phyloP scores from a whole-genome alignment of 2,888 invertebrate genomes.

The Dexiosoma caninum region DNA sequence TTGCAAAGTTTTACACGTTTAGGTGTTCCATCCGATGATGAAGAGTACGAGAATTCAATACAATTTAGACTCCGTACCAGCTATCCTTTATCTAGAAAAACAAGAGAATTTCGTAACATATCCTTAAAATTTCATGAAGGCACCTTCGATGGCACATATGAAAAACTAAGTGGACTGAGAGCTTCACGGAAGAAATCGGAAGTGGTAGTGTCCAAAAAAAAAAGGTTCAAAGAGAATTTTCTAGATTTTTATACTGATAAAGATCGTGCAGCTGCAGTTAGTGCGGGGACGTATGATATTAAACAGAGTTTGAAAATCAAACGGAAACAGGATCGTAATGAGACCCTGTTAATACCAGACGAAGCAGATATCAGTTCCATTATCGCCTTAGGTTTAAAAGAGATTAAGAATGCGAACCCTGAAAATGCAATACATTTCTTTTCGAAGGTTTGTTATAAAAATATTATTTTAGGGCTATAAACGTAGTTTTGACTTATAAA shows the following conservation, averaged over 20 bases:
- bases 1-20: conserved; percentile 88
- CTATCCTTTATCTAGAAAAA: neutral
- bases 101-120: conserved; percentile 61
- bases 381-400: conserved; percentile 86
- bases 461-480: neutral
- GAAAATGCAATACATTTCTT: conserved; percentile 86
- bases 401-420: conserved; percentile 86
- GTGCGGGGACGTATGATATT: conserved; percentile 87
- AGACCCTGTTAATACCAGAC: conserved; percentile 85
- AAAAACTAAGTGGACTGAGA: conserved; percentile 53
- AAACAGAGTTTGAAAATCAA: conserved; percentile 90
- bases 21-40: conserved; percentile 80
- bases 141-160: conserved; percentile 60
- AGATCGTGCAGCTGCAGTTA: conserved; percentile 92
- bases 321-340: conserved; percentile 86
- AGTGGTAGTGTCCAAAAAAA: conserved; percentile 70
- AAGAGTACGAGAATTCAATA: conserved; percentile 77
- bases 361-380: conserved; percentile 88
- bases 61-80: conserved; percentile 44
- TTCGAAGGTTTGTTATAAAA: conserved; percentile 82
- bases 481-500: too few species aligned
- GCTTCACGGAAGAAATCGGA: conserved; percentile 72
- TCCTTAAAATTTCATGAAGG: conserved; percentile 66
- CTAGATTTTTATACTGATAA: conserved; percentile 94
- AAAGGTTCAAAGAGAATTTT: conserved; percentile 75